Evolutionary conservation across 92 coral and sea anemone genomes (phyloP), one percentile per base, ranked within the genome.

Genomic region (Scolanthus callimorphus): DNA sequence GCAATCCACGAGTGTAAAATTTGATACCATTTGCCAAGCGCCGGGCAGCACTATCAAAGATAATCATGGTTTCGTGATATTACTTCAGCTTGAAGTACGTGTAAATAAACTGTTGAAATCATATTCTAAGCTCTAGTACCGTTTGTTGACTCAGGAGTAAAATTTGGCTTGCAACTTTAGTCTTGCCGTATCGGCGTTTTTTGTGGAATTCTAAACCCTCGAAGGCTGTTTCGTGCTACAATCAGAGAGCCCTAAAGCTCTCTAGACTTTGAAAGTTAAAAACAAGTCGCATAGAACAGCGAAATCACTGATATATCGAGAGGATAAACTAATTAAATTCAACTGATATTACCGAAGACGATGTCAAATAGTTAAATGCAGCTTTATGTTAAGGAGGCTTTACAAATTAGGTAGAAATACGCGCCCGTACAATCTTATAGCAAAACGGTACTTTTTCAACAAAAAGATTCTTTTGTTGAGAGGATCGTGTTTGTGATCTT

Each of bases 301-400:
- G n/a, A n/a, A n/a, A n/a, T n/a, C n/a, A 27, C 27, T 27, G 24
- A 27, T 60, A 17, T 22, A 20, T 39, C 25, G 29, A 39, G 57
- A 11, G 56, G 75, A 68, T 56, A 68, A 68, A 57, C 55, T 55
- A 56, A 68, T 68, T 68, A 56, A 12, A 39, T 31, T 67, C 62
- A 56, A 15, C 54, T 55, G 75, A 68, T 54, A 43, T 55, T 13
- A 47, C 38, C 4, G 29, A 47, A 55, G 55, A 26, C 54, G 27
- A 56, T 37, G 55, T 38, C 39, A 65, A 65, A 51, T 44, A 31
- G 38, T 44, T 51, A 49, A 52, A 65, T 65, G 29, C 58, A 25
- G 25, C 12, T 11, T 51, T 26, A 44, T 51, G 34, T 63, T 63
- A 30, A 49, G 24, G 21, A 31, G 46, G 69, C 50, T 47, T 63